A percentile compares a stretch with the other conserved stretches of the same genome.
These are phyloP conservation scores for Cheilosia soror DNA, from an alignment of 2,888 invertebrate genomes.

Conservation along the genomic window DNA sequence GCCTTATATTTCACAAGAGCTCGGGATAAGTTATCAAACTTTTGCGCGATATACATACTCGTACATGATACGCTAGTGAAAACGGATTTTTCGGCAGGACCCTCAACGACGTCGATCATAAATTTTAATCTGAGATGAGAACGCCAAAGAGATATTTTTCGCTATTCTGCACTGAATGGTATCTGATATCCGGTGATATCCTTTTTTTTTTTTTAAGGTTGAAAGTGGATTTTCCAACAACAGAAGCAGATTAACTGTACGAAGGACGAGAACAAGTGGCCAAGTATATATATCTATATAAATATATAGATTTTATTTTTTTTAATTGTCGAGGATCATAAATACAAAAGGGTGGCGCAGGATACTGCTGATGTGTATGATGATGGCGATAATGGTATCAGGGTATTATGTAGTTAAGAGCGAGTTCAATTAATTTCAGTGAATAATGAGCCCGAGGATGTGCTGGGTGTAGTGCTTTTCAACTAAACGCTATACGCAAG, in stretches of 20 bases:
- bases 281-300: not conserved
- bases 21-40: constrained; percentile 57
- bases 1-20: constrained; percentile 31
- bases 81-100: constrained; percentile 56
- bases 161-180: constrained; percentile 34
- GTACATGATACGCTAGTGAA: constrained; percentile 14
- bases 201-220: constrained; percentile 34
- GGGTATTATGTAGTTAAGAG: constrained; percentile 44
- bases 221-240: constrained; percentile 43
- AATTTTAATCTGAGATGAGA: constrained; percentile 69
- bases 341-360: constrained; percentile 2
- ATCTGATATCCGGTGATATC: constrained; percentile 57
- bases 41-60: constrained; percentile 2
- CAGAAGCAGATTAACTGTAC: constrained; percentile 32
- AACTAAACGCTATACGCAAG: constrained; percentile 32
- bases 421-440: constrained; percentile 58
- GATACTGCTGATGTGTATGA: constrained; percentile 36
- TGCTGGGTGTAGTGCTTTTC: constrained; percentile 17
- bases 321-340: constrained; percentile 35
- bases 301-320: constrained; percentile 8
- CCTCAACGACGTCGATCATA: constrained; percentile 56
- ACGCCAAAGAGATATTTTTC: constrained; percentile 32
- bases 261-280: constrained; percentile 28
- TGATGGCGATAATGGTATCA: constrained; percentile 38
- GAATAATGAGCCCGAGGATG: constrained; percentile 47